Evolutionary conservation across 37 sponge, comb jelly and placozoan species (phyloP).

Genomic region (Bolinopsis microptera): DNA sequence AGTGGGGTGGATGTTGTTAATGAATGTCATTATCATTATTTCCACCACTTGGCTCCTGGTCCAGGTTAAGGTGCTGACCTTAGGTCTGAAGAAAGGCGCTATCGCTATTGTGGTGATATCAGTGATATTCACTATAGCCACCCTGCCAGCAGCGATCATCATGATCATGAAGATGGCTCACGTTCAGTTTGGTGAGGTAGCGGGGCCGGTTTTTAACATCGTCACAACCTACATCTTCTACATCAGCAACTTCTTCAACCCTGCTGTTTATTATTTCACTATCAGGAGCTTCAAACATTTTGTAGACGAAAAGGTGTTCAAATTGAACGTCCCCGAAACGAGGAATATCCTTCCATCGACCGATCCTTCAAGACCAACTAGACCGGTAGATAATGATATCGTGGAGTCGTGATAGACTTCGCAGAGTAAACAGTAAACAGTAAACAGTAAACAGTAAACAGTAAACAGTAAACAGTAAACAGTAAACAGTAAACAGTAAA

Average conservation of each 20-base stretch:
- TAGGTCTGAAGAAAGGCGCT: not conserved
- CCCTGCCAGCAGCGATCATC: constrained; percentile 15
- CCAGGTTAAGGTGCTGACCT: not conserved
- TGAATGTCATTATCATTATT: not conserved
- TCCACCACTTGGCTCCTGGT: constrained; percentile 15
- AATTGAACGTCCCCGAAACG: not conserved
- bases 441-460: too few species aligned
- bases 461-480: too few species aligned
- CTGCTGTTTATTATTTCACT: constrained; percentile 19
- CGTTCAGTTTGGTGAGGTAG: not conserved
- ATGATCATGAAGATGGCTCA: constrained; percentile 24
- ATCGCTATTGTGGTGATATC: constrained; percentile 9
- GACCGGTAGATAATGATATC: too few species aligned
- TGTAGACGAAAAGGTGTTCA: not conserved
- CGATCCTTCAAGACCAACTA: too few species aligned
- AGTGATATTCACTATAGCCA: not conserved
- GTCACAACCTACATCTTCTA: constrained; percentile 49
- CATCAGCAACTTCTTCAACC: constrained; percentile 44
- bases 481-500: too few species aligned
- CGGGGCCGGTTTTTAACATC: not conserved
- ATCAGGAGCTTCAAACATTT: not conserved
- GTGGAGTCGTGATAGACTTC: too few species aligned
- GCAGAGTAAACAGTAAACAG: too few species aligned
- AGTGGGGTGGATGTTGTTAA: constrained; percentile 13
- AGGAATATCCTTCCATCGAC: too few species aligned